Percentiles rank a stretch among this genome's conserved stretches.
phyloP scores from a whole-genome alignment of 2,797 vertebrate genomes.

The Yasuhikotakia modesta region DNA sequence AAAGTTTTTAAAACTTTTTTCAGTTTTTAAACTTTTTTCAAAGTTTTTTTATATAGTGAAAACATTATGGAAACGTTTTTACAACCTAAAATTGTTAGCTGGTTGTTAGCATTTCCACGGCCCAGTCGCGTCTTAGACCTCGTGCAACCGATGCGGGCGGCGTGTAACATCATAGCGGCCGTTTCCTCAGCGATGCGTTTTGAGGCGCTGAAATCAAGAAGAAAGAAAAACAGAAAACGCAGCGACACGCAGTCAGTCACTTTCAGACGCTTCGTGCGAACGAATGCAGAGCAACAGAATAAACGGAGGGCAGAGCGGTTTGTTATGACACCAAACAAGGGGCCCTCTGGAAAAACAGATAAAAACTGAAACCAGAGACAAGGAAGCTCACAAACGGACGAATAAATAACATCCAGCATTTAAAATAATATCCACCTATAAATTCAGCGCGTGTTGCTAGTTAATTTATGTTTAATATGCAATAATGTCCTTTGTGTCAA shows the following conservation, averaged over 20 bases:
- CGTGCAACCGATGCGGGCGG: constrained; percentile 45
- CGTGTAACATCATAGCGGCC: constrained; percentile 29
- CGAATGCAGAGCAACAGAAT: constrained; percentile 60
- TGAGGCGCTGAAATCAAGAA: constrained; percentile 34
- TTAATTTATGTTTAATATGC: constrained; percentile 68
- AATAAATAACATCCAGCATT: constrained; percentile 76
- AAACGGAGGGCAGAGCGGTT: constrained; percentile 60
- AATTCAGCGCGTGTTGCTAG: constrained; percentile 55
- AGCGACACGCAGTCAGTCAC: constrained; percentile 68
- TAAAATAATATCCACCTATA: constrained; percentile 74
- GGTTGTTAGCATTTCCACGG: constrained; percentile 24
- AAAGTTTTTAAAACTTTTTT: too few species aligned
- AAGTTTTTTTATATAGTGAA: too few species aligned
- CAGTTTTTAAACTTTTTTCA: too few species aligned
- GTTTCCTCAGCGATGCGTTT: constrained; percentile 38
- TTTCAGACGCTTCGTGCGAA: constrained; percentile 65
- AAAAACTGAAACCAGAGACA: constrained; percentile 74
- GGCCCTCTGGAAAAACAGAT: constrained; percentile 68
- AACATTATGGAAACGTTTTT: too few species aligned
- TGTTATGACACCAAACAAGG: constrained; percentile 83
- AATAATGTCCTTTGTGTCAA: constrained; percentile 60
- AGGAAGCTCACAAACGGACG: constrained; percentile 77
- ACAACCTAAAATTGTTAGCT: too few species aligned
- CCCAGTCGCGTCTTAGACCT: constrained; percentile 31
- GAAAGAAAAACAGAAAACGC: constrained; percentile 58